A percentile compares a stretch with the other conserved stretches of the same genome.
Evolutionary conservation across 1,140 invertebrate species (phyloP).

Genomic region (Drosophila lowei): DNA sequence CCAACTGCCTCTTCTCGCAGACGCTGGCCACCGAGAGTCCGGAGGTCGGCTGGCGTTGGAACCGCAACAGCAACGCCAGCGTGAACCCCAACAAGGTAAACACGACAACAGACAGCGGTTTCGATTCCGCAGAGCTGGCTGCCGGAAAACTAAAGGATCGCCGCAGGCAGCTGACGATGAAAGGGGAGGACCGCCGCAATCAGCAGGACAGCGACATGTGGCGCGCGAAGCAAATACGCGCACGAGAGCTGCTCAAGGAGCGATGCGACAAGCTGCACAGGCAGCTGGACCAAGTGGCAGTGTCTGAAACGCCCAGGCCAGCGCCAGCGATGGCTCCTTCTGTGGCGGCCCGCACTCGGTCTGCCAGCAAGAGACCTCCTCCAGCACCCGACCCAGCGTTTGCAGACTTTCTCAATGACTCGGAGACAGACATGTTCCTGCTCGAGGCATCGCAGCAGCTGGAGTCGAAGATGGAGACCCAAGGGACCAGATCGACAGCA

Average conservation of each 20-base stretch:
- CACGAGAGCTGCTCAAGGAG: conserved; percentile 64
- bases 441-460: conserved; percentile 74
- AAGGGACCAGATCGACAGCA: background rate
- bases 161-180: conserved; percentile 49
- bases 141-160: conserved; percentile 37
- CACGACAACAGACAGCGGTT: conserved; percentile 68
- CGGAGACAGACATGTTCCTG: conserved; percentile 69
- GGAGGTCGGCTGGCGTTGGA: conserved; percentile 77
- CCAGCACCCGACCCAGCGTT: conserved; percentile 29
- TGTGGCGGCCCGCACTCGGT: conserved; percentile 16
- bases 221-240: conserved; percentile 63
- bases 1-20: conserved; percentile 68
- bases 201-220: conserved; percentile 60
- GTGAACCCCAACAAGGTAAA: conserved; percentile 20
- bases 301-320: conserved; percentile 22
- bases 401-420: conserved; percentile 74
- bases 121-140: conserved; percentile 63
- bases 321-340: background rate
- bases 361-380: background rate
- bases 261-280: conserved; percentile 68
- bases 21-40: conserved; percentile 71
- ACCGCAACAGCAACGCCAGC: conserved; percentile 25
- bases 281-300: conserved; percentile 52
- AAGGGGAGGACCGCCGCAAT: conserved; percentile 54
- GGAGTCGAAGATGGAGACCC: conserved; percentile 48